Evolutionary conservation across 2,797 vertebrate genomes (phyloP).

Genomic region (Rhabdomys pumilio): DNA sequence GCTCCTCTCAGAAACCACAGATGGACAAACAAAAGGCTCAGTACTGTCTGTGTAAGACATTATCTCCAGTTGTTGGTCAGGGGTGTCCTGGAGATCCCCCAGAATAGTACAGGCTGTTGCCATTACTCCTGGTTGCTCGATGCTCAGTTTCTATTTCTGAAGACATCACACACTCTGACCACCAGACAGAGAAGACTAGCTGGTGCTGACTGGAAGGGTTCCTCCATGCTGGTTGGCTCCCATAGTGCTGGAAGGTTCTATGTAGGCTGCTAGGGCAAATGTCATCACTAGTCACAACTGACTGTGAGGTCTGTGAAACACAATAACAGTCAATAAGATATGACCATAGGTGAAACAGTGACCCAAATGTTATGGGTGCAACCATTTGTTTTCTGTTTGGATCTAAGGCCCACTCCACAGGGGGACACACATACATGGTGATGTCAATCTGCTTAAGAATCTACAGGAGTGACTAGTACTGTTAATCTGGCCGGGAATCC

Average conservation of each 20-base stretch:
- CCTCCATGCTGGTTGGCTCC: background rate
- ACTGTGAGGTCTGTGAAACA: too few species aligned
- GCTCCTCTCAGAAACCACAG: background rate
- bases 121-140: too few species aligned
- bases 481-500: background rate
- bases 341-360: background rate
- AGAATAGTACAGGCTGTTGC: background rate
- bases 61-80: background rate
- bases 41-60: background rate
- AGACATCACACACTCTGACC: background rate
- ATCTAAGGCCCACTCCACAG: background rate
- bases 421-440: too few species aligned
- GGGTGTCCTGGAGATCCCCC: background rate
- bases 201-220: background rate
- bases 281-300: background rate
- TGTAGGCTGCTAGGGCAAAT: background rate
- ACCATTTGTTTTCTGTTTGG: background rate
- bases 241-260: background rate
- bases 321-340: too few species aligned
- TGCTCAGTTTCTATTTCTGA: background rate
- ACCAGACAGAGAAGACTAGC: background rate
- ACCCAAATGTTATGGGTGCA: background rate
- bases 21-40: background rate
- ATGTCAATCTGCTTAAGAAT: background rate
- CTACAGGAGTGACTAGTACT: background rate